Evolutionary conservation across 2,113 vertebrate species (phyloP), one percentile per base, ranked within the genome.

Genomic region (Cyprichromis sp.): DNA sequence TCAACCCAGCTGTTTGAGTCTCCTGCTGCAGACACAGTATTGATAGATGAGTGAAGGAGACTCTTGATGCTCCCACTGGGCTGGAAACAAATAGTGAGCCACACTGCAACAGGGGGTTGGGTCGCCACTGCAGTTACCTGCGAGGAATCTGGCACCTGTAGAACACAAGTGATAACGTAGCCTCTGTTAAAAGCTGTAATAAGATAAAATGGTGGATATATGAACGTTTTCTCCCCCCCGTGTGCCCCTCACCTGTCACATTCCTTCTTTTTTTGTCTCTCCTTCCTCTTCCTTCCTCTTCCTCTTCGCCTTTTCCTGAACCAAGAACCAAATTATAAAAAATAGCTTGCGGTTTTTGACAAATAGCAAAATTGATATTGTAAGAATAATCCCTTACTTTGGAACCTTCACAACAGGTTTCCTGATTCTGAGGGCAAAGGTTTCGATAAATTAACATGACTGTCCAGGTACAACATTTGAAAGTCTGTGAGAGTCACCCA

Each of bases 71-170:
- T 86, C 92, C 88, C 91, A 83, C 91, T 90, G 93, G 91, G 93
- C 87, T 93, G 90, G 89, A 89, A 94, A 93, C 95, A 92, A 94
- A 93, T 89, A 91, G 87, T 79, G 89, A 93, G 88, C 85, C 92
- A 88, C 86, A 71, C 89, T 86, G 86, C 86, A 89, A 86, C 92
- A 91, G 89, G 83, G 82, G 88, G 85, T 84, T 81, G 63, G 87
- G 71, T 66, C 29, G 52, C 87, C 83, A 61, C 91, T 84, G 90
- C 85, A 88, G 95, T 96, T 97, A 97, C 94, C 96, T 96, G 59
- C 96, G 96, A 63, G 96, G 96, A 83, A 92, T 94, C 91, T 97
- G 96, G 91, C 96, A 97, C 87, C 96, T 97, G 85, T 19, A 52
- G 42, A 38, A 86, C 50, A 93, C 10, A 87, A 52, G 14, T 36